phyloP scores from a whole-genome alignment of 2,797 vertebrate species.

The Rhinatrema bivittatum region DNA sequence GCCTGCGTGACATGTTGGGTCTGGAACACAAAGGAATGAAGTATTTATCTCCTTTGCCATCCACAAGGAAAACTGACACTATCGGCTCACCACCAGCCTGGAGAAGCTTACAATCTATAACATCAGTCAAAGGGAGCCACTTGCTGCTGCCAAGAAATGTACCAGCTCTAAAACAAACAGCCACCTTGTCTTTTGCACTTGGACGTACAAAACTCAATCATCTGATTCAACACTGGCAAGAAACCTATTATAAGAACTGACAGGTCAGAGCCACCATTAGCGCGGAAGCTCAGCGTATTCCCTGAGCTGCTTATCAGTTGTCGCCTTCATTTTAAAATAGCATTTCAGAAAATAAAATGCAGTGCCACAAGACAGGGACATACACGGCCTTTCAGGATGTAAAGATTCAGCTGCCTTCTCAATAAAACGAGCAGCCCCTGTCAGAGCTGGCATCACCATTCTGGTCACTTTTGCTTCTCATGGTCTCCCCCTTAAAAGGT shows the following conservation, averaged over 20 bases:
- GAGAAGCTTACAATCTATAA: accelerated
- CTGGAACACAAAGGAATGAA: accelerated
- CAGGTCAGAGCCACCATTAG: constrained; percentile 5
- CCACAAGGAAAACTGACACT: accelerated
- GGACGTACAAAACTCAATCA: constrained; percentile 20
- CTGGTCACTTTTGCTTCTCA: too few species aligned
- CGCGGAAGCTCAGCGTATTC: constrained; percentile 17
- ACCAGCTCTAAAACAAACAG: constrained; percentile 27
- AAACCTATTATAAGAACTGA: constrained; percentile 25
- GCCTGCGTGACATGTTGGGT: accelerated
- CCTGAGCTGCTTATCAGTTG: constrained; percentile 12
- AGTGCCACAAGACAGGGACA: too few species aligned
- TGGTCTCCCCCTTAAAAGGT: too few species aligned
- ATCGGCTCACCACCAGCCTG: neutral
- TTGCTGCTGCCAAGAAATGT: constrained; percentile 8
- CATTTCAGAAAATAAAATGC: too few species aligned
- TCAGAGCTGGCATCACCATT: too few species aligned
- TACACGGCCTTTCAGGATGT: too few species aligned
- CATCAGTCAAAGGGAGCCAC: constrained; percentile 3
- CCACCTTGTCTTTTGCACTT: constrained; percentile 15
- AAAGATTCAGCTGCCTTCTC: too few species aligned
- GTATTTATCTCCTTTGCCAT: neutral
- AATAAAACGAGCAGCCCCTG: too few species aligned
- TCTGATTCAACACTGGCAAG: constrained; percentile 11
- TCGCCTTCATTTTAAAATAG: constrained; percentile 10